These are phyloP conservation scores for Mungos mungo DNA, from an alignment of 2,113 vertebrate species.

Conservation along the genomic window DNA sequence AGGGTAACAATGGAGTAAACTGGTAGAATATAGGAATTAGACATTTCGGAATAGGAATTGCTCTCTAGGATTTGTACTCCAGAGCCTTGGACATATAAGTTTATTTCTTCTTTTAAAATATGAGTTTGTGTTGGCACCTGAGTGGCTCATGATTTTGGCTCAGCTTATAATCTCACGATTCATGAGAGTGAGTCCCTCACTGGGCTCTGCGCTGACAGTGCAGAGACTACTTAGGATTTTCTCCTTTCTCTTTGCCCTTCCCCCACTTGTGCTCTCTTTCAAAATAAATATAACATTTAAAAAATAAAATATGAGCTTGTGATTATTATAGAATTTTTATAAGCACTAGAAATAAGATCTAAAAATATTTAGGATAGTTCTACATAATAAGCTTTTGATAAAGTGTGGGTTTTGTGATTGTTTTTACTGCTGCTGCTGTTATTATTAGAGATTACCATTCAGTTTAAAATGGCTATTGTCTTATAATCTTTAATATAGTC, in stretches of 20 bases:
- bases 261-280: too few relatives aligned
- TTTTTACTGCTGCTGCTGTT: background rate
- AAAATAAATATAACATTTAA: too few relatives aligned
- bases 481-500: background rate
- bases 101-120: conserved; percentile 14
- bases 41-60: background rate
- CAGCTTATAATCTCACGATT: too few relatives aligned
- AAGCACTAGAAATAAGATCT: background rate
- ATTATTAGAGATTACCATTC: background rate
- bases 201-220: too few relatives aligned
- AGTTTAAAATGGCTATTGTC: background rate
- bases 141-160: too few relatives aligned
- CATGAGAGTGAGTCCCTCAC: too few relatives aligned
- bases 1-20: background rate
- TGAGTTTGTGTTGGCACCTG: background rate
- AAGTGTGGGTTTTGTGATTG: background rate
- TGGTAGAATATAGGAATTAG: background rate
- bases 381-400: background rate
- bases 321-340: background rate
- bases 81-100: background rate
- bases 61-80: background rate
- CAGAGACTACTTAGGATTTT: too few relatives aligned
- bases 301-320: background rate
- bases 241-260: too few relatives aligned
- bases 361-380: background rate